Base-by-base conservation (phyloP, 2,888 invertebrate species). In the Galerucella calmariensis region DNA sequence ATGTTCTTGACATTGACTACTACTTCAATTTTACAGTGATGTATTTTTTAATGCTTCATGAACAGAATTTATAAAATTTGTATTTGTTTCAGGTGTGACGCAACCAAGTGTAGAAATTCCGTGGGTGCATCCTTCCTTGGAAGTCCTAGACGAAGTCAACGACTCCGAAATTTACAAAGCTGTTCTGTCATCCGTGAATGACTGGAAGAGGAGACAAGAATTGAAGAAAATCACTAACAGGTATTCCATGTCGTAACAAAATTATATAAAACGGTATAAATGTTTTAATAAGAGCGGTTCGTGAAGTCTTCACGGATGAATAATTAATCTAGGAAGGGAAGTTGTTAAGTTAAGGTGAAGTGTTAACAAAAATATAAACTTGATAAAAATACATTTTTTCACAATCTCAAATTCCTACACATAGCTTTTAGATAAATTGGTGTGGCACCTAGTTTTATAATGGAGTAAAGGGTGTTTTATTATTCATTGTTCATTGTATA, bases 101-200 rank as follows among this genome's bases (percentile, higher is more conserved):
- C 56, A 56, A 67, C 16, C 70, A 75, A 73, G 56, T 4, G 35
- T 51, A 76, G 84, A 85, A 67, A 79, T 83, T 72, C 88, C 88
- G 78, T 90, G 90, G 86, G 89, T 90, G 67, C 67, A 90, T 79
- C 88, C 88, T 62, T 89, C 90, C 77, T 91, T 92, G 87, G 94
- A 94, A 86, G 90, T 90, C 35, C 88, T 91, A 83, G 95, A 95
- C 87, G 95, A 95, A 87, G 87, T 89, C 24, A 89, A 91, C 83
- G 94, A 94, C 85, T 90, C 90, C 2, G 92, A 93, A 85, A 90
- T 95, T 65, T 90, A 94, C 81, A 90, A 90, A 61, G 94, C 95
- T 12, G 93, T 95, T 59, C 90, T 92, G 72, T 89, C 90, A 63
- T 95, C 94, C 73, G 91, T 95, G 90, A 89, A 89, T 67, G 91